Percentiles rank a stretch among this genome's conserved stretches.
phyloP scores from a whole-genome alignment of 2,113 vertebrate genomes.

The Myotis brandtii region DNA sequence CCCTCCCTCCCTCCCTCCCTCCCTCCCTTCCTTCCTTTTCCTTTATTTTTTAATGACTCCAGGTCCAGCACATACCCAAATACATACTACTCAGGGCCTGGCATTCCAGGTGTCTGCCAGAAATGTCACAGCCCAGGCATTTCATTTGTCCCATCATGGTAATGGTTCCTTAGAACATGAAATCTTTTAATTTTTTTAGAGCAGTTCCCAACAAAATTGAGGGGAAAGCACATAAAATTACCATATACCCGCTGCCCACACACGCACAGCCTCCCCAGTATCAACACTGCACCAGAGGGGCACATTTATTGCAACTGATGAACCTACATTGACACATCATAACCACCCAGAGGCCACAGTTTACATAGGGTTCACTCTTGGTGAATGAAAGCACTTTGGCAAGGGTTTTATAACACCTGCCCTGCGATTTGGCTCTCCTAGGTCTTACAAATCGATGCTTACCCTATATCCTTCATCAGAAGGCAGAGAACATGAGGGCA shows the following conservation, averaged over 20 bases:
- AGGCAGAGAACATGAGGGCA: not conserved
- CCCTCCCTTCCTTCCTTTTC: not conserved
- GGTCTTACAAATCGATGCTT: too few relatives aligned
- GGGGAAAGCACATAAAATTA: not conserved
- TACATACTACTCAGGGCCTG: not conserved
- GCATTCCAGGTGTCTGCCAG: not conserved
- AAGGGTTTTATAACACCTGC: not conserved
- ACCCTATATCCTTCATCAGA: not conserved
- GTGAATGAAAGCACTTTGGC: not conserved
- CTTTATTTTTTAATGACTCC: not conserved
- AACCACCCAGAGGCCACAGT: rapidly evolving
- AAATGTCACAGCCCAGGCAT: not conserved
- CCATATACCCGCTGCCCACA: not conserved
- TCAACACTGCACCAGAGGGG: not conserved
- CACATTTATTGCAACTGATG: too few relatives aligned
- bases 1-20: too few relatives aligned
- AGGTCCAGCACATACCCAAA: not conserved
- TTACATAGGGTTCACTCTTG: not conserved
- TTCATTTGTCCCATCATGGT: not conserved
- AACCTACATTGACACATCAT: not conserved
- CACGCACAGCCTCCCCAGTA: not conserved
- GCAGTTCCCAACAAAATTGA: not conserved
- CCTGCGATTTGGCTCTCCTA: not conserved
- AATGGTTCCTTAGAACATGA: not conserved
- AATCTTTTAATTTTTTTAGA: not conserved